These are phyloP conservation scores for Glyphotaelius pellucidus DNA, from an alignment of 2,888 invertebrate species.

Conservation along the genomic window DNA sequence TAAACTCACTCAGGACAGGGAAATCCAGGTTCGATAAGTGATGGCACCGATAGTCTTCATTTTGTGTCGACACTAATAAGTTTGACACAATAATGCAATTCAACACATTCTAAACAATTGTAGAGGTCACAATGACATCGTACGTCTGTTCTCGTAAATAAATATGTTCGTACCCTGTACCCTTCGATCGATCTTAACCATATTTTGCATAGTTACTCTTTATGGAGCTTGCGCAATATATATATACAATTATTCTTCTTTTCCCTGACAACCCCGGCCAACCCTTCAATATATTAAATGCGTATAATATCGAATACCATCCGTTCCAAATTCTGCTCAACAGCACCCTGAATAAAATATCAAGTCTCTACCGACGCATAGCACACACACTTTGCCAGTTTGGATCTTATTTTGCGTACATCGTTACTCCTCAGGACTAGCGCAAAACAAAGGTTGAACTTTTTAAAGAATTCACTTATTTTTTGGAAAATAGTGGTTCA, in stretches of 20 bases:
- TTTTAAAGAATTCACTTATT: no score
- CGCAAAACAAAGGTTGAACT: neutral
- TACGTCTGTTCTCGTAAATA: neutral
- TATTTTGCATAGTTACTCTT: neutral
- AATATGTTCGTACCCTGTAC: neutral
- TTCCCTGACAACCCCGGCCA: neutral
- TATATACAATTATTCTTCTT: neutral
- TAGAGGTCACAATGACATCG: no score
- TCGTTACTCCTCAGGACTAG: neutral
- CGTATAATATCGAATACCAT: neutral
- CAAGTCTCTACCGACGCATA: neutral
- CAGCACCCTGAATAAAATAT: neutral
- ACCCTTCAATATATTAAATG: neutral
- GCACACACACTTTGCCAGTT: neutral
- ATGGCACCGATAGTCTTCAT: no score
- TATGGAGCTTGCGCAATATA: neutral
- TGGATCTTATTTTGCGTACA: neutral
- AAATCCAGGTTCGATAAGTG: no score
- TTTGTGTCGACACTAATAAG: no score
- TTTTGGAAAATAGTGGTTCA: no score
- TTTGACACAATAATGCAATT: no score
- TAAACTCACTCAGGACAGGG: no score
- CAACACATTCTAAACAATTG: no score
- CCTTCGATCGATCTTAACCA: neutral
- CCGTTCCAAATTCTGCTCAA: neutral